Base-by-base conservation (phyloP, 2,797 vertebrate species). In the Cygnus olor region DNA sequence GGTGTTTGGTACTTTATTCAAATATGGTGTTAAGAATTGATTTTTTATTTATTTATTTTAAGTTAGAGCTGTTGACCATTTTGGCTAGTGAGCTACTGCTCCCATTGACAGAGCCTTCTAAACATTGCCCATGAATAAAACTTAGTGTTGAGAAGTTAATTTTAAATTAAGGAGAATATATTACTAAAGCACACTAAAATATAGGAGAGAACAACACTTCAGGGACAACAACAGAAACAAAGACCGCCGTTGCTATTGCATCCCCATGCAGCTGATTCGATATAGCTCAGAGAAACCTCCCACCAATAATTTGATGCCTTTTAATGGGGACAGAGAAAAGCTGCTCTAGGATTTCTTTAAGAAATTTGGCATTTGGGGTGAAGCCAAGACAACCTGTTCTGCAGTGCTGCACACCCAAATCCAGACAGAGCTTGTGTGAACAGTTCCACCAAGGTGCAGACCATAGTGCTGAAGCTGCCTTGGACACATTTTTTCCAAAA, bases 71-170 rank as follows among this genome's bases (percentile, higher is more conserved):
- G 14, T 28, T 91, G 88, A 54, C 74, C 78, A 47, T 94, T 94
- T 88, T 93, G 88, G 80, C 93, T 95, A 80, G 58, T 71, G 80
- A 94, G 77, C n/a, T 69, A n/a, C 63, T 47, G 70, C 61, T 81
- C n/a, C 51, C 22, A 7, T 5, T n/a, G 51, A 9, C 1, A 93
- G 85, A 88, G 51, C 73, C 60, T 84, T 64, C 42, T 38, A 47
- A 81, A 80, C 16, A 32, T 27, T 54, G 64, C 2, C n/a, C 6
- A 4, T 36, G 60, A 80, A 54, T 72, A 84, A 90, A 80, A 10
- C 7, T 34, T 56, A 60, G 28, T 44, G 38, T 58, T 80, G 40
- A 90, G 66, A 76, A 87, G 53, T 57, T 91, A 0, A 8, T 87
- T 90, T 82, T n/a, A 61, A 85, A 90, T 80, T 54, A 49, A 88